Conservation (phyloP, 1,140 invertebrate genomes). For the Cherax quadricarinatus region DNA sequence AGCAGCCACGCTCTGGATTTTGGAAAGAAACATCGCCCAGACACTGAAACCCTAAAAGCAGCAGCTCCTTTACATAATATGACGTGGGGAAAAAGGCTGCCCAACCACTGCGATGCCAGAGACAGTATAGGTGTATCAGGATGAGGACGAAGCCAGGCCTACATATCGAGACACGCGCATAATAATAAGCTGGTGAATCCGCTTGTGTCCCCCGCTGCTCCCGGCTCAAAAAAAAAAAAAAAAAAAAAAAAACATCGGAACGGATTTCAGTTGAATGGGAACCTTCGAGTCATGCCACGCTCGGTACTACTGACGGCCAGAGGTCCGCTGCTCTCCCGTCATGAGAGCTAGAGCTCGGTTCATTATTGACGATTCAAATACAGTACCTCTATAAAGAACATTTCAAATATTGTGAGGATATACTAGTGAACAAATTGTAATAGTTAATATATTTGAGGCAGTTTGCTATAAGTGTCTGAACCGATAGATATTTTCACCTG, state of each 20-base stretch:
- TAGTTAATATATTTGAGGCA: too few relatives aligned
- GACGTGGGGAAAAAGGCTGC: too few relatives aligned
- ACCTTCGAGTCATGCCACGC: constrained; percentile 39
- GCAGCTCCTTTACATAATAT: too few relatives aligned
- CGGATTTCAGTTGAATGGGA: constrained; percentile 61
- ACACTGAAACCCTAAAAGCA: too few relatives aligned
- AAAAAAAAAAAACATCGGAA: constrained; percentile 52
- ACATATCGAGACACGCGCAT: constrained; percentile 47
- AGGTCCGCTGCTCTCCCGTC: not conserved
- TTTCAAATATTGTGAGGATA: too few relatives aligned
- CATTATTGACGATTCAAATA: not conserved
- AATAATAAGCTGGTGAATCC: constrained; percentile 57
- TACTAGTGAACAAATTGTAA: too few relatives aligned
- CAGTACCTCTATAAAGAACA: not conserved
- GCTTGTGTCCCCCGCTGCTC: constrained; percentile 53
- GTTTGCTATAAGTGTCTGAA: too few relatives aligned
- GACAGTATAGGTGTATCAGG: too few relatives aligned
- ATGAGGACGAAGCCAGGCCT: constrained; percentile 26
- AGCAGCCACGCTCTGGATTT: too few relatives aligned
- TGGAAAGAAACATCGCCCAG: too few relatives aligned
- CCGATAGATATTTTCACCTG: not conserved
- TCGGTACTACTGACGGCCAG: constrained; percentile 42
- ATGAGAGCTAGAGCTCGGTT: not conserved
- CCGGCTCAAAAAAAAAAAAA: constrained; percentile 40
- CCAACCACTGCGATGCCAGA: too few relatives aligned